A percentile compares a stretch with the other conserved stretches of the same genome.
Evolutionary conservation across 2,888 invertebrate species (phyloP).

Genomic region (Tenthredo amoena): DNA sequence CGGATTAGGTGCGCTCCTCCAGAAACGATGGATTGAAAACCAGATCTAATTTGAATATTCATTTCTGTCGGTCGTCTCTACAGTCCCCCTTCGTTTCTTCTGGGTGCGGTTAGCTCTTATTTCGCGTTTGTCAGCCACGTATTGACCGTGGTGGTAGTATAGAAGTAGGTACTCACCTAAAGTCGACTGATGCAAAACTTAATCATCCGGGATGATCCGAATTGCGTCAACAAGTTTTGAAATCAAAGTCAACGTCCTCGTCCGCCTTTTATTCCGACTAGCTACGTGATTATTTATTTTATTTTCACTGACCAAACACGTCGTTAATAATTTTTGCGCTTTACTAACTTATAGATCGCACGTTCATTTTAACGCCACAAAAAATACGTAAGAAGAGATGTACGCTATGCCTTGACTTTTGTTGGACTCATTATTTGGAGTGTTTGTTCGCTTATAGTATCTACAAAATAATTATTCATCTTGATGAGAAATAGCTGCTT

Average conservation of each 20-base stretch:
- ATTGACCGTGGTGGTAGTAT: constrained; percentile 8
- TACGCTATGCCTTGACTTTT: neutral
- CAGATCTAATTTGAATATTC: constrained; percentile 51
- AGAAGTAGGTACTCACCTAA: neutral
- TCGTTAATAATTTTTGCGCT: too few species aligned
- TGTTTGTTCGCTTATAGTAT: neutral
- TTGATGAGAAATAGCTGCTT: neutral
- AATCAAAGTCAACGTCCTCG: constrained; percentile 48
- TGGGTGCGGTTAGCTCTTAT: constrained; percentile 51
- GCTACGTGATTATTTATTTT: neutral
- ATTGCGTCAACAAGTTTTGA: constrained; percentile 44
- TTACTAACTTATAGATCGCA: too few species aligned
- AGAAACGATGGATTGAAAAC: constrained; percentile 46
- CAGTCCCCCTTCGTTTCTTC: neutral
- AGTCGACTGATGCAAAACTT: constrained; percentile 42
- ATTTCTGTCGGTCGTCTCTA: constrained; percentile 18
- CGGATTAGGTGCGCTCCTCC: constrained; percentile 40
- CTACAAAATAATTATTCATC: constrained; percentile 4
- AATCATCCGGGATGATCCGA: constrained; percentile 48
- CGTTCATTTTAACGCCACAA: too few species aligned
- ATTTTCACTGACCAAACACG: neutral
- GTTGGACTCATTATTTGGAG: neutral
- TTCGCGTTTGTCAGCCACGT: constrained; percentile 47
- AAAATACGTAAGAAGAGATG: too few species aligned
- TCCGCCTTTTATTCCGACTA: neutral